phyloP scores from a whole-genome alignment of 64 coral and sea anemone genomes.

The Trachythela sp. region DNA sequence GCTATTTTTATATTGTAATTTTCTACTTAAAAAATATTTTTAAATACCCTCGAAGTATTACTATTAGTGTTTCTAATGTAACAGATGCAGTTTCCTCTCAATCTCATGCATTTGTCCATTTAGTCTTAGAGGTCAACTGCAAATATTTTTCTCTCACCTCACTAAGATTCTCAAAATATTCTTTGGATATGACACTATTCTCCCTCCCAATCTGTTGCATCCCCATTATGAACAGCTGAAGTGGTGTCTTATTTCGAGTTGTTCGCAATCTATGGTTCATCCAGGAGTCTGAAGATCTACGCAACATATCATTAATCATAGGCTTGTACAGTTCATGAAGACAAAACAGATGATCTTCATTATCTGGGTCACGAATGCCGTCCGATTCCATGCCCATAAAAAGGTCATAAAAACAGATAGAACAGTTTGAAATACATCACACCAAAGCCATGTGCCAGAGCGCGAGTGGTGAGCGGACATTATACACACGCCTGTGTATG shows the following conservation, averaged over 20 bases:
- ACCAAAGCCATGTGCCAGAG: not conserved
- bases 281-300: not conserved
- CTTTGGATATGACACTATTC: not conserved
- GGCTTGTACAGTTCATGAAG: not conserved
- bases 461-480: not conserved
- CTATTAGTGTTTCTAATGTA: too few species aligned
- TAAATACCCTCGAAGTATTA: not conserved
- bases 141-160: not conserved
- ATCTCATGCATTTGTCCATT: not conserved
- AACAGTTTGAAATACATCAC: slow-evolving; percentile 5
- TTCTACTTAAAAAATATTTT: not conserved
- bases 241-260: not conserved
- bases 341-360: not conserved
- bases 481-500: not conserved
- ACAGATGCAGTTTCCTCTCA: not conserved
- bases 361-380: not conserved
- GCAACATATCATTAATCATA: not conserved
- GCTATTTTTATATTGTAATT: not conserved
- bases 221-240: not conserved
- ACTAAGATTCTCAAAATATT: not conserved
- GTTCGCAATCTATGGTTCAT: not conserved
- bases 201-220: not conserved
- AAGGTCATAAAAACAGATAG: not conserved
- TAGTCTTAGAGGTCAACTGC: not conserved
- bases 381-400: not conserved